phyloP scores from a whole-genome alignment of 64 coral and sea anemone genomes.

The Astreopora myriophthalma region DNA sequence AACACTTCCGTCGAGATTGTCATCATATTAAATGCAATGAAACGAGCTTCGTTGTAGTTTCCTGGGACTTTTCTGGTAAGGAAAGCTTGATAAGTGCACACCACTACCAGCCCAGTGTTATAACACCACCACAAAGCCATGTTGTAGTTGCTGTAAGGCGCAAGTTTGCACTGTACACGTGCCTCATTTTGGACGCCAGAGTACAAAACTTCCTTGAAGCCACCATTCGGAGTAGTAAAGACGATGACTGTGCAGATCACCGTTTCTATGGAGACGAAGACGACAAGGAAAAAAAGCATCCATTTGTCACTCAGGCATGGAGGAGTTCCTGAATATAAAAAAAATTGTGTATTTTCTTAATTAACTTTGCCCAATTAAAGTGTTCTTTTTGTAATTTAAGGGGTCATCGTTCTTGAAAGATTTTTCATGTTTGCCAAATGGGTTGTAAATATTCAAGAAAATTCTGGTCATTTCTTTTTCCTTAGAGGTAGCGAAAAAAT shows the following conservation, averaged over 20 bases:
- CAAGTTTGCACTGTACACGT: conserved; percentile 70
- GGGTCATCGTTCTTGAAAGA: too few relatives aligned
- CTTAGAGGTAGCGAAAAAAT: too few relatives aligned
- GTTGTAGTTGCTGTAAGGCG: conserved; percentile 64
- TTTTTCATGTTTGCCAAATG: too few relatives aligned
- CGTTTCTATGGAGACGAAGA: conserved; percentile 61
- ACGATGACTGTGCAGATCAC: conserved; percentile 58
- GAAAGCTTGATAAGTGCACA: conserved; percentile 93
- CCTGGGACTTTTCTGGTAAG: conserved; percentile 85
- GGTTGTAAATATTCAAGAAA: too few relatives aligned
- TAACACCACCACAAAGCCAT: conserved; percentile 86
- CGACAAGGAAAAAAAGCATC: conserved; percentile 69
- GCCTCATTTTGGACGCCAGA: conserved; percentile 42
- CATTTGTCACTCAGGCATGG: conserved; percentile 79
- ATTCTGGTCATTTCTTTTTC: too few relatives aligned
- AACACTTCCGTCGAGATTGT: conserved; percentile 82
- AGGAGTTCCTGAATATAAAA: conserved; percentile 49
- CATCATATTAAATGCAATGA: conserved; percentile 96
- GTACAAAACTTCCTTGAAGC: conserved; percentile 64
- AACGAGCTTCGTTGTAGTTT: conserved; percentile 93
- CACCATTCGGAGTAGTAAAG: conserved; percentile 13
- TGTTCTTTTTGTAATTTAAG: too few relatives aligned
- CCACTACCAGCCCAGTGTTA: conserved; percentile 75
- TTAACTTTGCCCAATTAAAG: too few relatives aligned
- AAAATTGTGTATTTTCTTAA: too few relatives aligned